Evolutionary conservation across 2,888 invertebrate species (phyloP).

Genomic region (Adela reaumurella): DNA sequence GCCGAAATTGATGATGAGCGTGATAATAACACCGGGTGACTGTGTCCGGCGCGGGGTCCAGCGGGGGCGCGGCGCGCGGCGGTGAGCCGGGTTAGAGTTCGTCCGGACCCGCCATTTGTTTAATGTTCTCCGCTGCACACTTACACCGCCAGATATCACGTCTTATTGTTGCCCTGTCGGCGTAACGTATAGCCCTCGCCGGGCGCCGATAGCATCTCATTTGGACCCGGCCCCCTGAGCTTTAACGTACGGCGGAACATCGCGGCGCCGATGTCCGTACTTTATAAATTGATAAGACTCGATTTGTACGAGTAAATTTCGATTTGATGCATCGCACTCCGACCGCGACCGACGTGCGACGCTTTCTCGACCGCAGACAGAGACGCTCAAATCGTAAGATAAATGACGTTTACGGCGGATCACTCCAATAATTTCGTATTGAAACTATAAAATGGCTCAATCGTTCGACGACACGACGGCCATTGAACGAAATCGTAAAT

Average conservation of each 20-base stretch:
- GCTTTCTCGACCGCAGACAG: conserved; percentile 50
- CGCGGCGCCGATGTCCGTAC: background rate
- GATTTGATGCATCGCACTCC: background rate
- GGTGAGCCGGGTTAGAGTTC: background rate
- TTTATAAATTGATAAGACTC: background rate
- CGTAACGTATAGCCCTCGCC: conserved; percentile 33
- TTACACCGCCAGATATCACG: conserved; percentile 24
- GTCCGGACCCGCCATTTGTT: background rate
- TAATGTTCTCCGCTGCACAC: background rate
- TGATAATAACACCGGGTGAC: conserved; percentile 19
- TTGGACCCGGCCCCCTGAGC: conserved; percentile 16
- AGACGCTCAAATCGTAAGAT: conserved; percentile 47
- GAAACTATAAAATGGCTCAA: background rate
- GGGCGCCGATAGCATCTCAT: conserved; percentile 29
- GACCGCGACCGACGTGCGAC: background rate
- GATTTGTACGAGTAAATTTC: background rate
- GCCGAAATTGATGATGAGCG: conserved; percentile 3
- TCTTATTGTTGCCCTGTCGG: conserved; percentile 43
- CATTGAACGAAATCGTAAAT: conserved; percentile 27
- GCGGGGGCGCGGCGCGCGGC: conserved; percentile 15
- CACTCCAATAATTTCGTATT: conserved; percentile 14
- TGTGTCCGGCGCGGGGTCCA: conserved; percentile 16
- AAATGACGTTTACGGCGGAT: conserved; percentile 43
- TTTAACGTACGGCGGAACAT: too few species aligned
- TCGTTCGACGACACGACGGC: background rate